Percentiles rank a stretch among this genome's conserved stretches.
phyloP scores from a whole-genome alignment of 2,888 invertebrate species.

The Therioaphis trifolii region DNA sequence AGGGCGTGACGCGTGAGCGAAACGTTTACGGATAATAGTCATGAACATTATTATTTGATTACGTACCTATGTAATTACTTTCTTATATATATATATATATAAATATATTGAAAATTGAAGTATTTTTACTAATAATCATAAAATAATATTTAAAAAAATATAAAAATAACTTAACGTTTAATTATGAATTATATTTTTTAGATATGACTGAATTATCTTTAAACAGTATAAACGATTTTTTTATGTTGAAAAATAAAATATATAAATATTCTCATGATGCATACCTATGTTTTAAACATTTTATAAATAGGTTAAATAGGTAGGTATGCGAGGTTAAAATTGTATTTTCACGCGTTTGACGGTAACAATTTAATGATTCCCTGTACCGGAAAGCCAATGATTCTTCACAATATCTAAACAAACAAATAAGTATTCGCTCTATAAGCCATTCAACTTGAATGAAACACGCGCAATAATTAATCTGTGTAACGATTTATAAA shows the following conservation, averaged over 20 bases:
- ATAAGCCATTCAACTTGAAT: background rate
- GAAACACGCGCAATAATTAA: background rate
- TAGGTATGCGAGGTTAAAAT: too few relatives aligned
- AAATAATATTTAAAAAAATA: too few relatives aligned
- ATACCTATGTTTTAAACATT: too few relatives aligned
- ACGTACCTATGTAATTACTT: background rate
- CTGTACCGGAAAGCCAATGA: background rate
- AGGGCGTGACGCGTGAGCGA: slow-evolving; percentile 30
- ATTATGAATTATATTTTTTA: too few relatives aligned
- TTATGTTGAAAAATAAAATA: too few relatives aligned
- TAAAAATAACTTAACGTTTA: too few relatives aligned
- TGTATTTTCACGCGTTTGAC: background rate
- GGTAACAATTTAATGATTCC: background rate
- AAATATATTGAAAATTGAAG: background rate
- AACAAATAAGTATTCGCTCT: background rate
- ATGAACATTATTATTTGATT: slow-evolving; percentile 4
- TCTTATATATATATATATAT: background rate
- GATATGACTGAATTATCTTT: too few relatives aligned
- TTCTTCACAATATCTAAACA: too few relatives aligned
- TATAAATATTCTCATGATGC: too few relatives aligned
- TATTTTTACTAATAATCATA: background rate
- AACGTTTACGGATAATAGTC: slow-evolving; percentile 9
- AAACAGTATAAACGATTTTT: too few relatives aligned
- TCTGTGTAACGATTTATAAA: background rate
- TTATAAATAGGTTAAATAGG: too few relatives aligned